A percentile compares a stretch with the other conserved stretches of the same genome.
Conservation (phyloP, 2,888 invertebrate species). For the Patella depressa region DNA sequence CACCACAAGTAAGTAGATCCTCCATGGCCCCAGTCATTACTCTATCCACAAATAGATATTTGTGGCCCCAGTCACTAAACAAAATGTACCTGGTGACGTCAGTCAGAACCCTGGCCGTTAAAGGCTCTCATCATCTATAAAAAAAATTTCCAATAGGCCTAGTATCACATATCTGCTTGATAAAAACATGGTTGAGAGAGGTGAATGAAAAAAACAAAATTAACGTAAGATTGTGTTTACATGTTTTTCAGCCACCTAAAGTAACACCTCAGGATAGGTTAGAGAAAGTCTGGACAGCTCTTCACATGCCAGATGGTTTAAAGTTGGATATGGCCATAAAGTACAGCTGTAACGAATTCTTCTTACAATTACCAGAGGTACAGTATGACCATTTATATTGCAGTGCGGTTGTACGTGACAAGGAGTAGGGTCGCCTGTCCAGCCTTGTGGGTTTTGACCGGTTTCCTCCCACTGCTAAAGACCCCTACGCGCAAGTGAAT, state of each 20-base stretch:
- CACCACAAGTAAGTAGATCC: background rate
- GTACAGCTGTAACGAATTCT: conserved; percentile 67
- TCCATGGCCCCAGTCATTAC: too few relatives aligned
- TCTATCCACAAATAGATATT: too few relatives aligned
- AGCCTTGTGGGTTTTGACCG: too few relatives aligned
- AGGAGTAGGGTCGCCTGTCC: too few relatives aligned
- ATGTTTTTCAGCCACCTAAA: background rate
- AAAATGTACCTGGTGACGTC: too few relatives aligned
- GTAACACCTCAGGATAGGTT: conserved; percentile 63
- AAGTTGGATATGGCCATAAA: conserved; percentile 71
- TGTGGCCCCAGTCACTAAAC: too few relatives aligned
- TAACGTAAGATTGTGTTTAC: too few relatives aligned
- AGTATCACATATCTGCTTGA: background rate
- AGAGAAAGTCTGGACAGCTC: conserved; percentile 66
- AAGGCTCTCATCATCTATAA: background rate
- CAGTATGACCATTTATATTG: conserved; percentile 10
- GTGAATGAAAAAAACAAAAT: background rate
- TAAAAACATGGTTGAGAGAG: background rate
- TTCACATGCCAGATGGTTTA: conserved; percentile 68
- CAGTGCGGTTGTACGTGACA: too few relatives aligned
- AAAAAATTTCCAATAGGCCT: background rate
- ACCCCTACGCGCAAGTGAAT: too few relatives aligned
- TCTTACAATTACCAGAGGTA: conserved; percentile 59
- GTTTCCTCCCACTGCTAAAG: too few relatives aligned
- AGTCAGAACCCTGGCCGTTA: too few relatives aligned